These are phyloP conservation scores for Venturia canescens DNA, from an alignment of 1,140 invertebrate species.

Conservation along the genomic window DNA sequence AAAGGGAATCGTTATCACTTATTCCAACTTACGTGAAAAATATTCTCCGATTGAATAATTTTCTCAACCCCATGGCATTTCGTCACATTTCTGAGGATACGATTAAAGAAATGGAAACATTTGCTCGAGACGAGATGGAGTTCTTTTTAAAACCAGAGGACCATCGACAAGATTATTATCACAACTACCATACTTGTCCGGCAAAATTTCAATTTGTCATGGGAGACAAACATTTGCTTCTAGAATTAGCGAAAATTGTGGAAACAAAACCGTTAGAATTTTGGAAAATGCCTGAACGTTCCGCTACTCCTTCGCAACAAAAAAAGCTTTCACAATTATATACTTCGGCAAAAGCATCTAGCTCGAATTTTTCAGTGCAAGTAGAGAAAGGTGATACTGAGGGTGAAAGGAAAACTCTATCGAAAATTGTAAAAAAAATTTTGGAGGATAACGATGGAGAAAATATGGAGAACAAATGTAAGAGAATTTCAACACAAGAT, in stretches of 20 bases:
- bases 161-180: conserved; percentile 20
- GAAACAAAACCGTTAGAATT: conserved; percentile 26
- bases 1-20: conserved; percentile 27
- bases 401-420: conserved; percentile 35
- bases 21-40: conserved; percentile 38
- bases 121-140: conserved; percentile 29
- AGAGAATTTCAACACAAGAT: conserved; percentile 28
- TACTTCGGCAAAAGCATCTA: neutral
- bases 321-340: conserved; percentile 6
- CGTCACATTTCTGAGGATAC: conserved; percentile 33
- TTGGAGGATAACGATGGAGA: conserved; percentile 14
- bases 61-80: conserved; percentile 35
- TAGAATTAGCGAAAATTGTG: conserved; percentile 22
- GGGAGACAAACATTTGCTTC: conserved; percentile 40
- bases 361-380: conserved; percentile 27
- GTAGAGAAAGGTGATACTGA: conserved; percentile 30
- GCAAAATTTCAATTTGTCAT: conserved; percentile 34
- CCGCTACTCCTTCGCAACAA: neutral
- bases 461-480: conserved; percentile 14
- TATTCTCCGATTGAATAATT: conserved; percentile 40
- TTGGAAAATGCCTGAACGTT: conserved; percentile 29
- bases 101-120: conserved; percentile 25
- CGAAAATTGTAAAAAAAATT: conserved; percentile 19
- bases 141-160: conserved; percentile 37
- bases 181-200: conserved; percentile 38